Evolutionary conservation across 1,140 invertebrate genomes (phyloP).

Genomic region (Condylostylus longicornis): DNA sequence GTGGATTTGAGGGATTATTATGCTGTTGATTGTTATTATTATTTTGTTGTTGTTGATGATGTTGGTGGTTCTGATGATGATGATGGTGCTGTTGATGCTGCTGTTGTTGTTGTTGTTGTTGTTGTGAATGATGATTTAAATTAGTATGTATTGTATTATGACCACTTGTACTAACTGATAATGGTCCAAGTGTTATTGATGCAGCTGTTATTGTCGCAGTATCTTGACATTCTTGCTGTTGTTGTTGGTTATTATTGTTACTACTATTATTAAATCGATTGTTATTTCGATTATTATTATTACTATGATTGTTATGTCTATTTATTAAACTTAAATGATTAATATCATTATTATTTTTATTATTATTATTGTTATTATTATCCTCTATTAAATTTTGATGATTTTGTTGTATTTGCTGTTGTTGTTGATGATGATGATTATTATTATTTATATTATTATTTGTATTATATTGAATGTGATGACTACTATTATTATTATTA

Average conservation of each 20-base stretch:
- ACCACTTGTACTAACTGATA: too few species aligned
- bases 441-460: slow-evolving; percentile 11
- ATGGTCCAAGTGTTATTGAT: slow-evolving; percentile 11
- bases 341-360: too few species aligned
- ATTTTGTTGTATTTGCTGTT: slow-evolving; percentile 18
- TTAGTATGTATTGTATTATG: slow-evolving; percentile 12
- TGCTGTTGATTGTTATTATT: slow-evolving; percentile 17
- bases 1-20: slow-evolving; percentile 19
- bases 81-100: slow-evolving; percentile 12
- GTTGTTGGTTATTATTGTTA: too few species aligned
- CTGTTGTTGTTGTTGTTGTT: slow-evolving; percentile 18
- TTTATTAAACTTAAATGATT: too few species aligned
- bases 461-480: slow-evolving; percentile 11
- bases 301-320: too few species aligned
- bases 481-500: slow-evolving; percentile 31
- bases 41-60: slow-evolving; percentile 18
- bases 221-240: too few species aligned
- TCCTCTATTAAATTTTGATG: too few species aligned
- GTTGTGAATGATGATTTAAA: neutral
- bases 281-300: too few species aligned
- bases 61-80: slow-evolving; percentile 13
- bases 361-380: too few species aligned
- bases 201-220: too few species aligned
- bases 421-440: slow-evolving; percentile 1
- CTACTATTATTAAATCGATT: too few species aligned